Conservation (phyloP, 2,888 invertebrate species). For the Sceliomorpha sp. region DNA sequence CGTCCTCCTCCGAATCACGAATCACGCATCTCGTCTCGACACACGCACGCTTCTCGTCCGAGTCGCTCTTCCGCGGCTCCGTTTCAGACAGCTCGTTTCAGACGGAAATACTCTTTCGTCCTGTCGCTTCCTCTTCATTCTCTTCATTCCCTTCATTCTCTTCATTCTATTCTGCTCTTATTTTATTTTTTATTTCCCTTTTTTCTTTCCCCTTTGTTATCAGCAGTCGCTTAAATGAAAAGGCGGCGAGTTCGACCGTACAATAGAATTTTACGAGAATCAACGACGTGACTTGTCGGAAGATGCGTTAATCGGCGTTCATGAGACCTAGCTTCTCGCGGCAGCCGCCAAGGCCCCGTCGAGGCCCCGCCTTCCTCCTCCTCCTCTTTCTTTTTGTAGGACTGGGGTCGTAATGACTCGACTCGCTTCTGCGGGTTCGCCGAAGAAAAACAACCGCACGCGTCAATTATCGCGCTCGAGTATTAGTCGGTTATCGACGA, state of each 20-base stretch:
- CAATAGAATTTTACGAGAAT: constrained; percentile 49
- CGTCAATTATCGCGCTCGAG: constrained; percentile 4
- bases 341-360: not conserved
- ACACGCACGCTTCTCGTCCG: too few relatives aligned
- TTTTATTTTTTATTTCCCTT: too few relatives aligned
- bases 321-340: constrained; percentile 6
- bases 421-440: too few relatives aligned
- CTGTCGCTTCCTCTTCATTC: constrained; percentile 42
- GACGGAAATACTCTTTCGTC: too few relatives aligned
- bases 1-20: too few relatives aligned
- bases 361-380: not conserved
- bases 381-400: constrained; percentile 3
- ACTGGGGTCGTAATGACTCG: not conserved
- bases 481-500: not conserved
- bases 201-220: constrained; percentile 32
- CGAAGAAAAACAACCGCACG: constrained; percentile 1
- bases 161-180: too few relatives aligned
- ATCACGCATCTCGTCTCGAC: too few relatives aligned
- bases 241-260: constrained; percentile 44
- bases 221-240: constrained; percentile 55
- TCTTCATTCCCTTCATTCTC: not conserved
- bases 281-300: constrained; percentile 46
- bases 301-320: constrained; percentile 39
- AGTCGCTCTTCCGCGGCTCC: too few relatives aligned
- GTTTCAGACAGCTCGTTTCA: too few relatives aligned